Percentiles rank a stretch among this genome's conserved stretches.
Evolutionary conservation across 23 tunicate genomes (phyloP).

Genomic region (Halocynthia roretzi): DNA sequence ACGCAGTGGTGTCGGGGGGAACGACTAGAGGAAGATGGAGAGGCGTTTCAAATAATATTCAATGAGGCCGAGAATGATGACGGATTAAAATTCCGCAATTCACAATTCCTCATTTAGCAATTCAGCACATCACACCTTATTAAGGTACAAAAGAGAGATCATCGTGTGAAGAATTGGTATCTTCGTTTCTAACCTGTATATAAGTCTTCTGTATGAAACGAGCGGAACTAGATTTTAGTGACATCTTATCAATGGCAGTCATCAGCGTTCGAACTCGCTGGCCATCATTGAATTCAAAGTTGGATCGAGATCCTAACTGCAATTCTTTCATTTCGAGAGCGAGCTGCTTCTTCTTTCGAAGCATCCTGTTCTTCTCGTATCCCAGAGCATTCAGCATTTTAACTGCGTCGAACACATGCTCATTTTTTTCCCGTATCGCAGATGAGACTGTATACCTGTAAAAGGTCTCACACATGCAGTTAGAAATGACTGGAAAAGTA

Average conservation of each 20-base stretch:
- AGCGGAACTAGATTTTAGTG: conserved; percentile 48
- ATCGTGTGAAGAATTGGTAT: too few species aligned
- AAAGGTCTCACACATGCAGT: too few species aligned
- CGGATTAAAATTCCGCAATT: too few species aligned
- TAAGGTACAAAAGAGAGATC: too few species aligned
- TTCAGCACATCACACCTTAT: too few species aligned
- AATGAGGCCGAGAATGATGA: too few species aligned
- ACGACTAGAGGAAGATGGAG: too few species aligned
- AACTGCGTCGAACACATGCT: conserved; percentile 53
- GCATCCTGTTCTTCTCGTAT: conserved; percentile 18
- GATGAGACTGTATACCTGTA: conserved; percentile 42
- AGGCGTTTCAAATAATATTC: too few species aligned
- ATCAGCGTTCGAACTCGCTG: conserved; percentile 43
- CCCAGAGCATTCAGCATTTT: conserved; percentile 21
- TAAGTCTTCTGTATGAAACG: conserved; percentile 48
- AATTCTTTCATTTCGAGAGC: conserved; percentile 9
- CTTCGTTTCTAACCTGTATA: conserved; percentile 23
- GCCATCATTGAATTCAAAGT: conserved; percentile 10
- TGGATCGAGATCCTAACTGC: conserved; percentile 13
- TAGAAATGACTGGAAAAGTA: too few species aligned
- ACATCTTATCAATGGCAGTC: conserved; percentile 67
- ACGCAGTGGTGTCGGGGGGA: too few species aligned
- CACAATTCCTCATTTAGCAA: too few species aligned
- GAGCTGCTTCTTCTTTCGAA: conserved; percentile 24
- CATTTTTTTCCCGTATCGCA: conserved; percentile 45